A percentile compares a stretch with the other conserved stretches of the same genome.
phyloP scores from a whole-genome alignment of 2,797 vertebrate genomes.

The Phylloscopus collybita region DNA sequence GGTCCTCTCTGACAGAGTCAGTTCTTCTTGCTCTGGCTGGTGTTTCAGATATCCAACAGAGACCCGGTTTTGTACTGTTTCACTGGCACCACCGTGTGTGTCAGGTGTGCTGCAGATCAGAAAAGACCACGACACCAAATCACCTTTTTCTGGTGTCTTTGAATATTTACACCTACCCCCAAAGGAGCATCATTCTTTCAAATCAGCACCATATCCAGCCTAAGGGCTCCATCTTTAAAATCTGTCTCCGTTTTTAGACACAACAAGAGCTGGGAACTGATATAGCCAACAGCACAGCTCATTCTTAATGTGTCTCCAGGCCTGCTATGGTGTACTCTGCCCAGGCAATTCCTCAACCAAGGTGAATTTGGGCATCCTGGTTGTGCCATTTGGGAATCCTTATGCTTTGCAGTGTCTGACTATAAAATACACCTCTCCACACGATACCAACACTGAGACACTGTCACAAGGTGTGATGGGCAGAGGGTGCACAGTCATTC shows the following conservation, averaged over 20 bases:
- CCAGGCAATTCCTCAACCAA: not conserved
- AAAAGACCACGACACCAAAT: fast-evolving
- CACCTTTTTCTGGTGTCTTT: not conserved
- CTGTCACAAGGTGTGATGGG: not conserved
- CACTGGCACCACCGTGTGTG: fast-evolving
- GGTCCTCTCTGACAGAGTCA: not conserved
- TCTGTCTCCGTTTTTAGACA: not conserved
- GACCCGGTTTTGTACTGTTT: fast-evolving
- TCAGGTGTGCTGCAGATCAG: not conserved
- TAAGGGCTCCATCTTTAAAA: not conserved
- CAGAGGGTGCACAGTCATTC: not conserved
- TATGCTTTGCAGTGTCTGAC: too few species aligned
- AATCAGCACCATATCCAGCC: not conserved
- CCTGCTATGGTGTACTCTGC: not conserved
- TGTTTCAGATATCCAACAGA: not conserved
- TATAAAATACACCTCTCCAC: fast-evolving
- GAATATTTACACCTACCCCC: fast-evolving
- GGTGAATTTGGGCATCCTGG: not conserved
- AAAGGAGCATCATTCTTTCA: not conserved
- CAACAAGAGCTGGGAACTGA: fast-evolving
- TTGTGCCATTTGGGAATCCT: not conserved
- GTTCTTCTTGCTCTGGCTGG: not conserved
- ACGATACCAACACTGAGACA: fast-evolving
- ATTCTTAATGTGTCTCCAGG: too few species aligned
- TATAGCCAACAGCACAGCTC: not conserved